These are phyloP conservation scores for Australoheros scitulus DNA, from an alignment of 2,113 vertebrate species.

Conservation along the genomic window DNA sequence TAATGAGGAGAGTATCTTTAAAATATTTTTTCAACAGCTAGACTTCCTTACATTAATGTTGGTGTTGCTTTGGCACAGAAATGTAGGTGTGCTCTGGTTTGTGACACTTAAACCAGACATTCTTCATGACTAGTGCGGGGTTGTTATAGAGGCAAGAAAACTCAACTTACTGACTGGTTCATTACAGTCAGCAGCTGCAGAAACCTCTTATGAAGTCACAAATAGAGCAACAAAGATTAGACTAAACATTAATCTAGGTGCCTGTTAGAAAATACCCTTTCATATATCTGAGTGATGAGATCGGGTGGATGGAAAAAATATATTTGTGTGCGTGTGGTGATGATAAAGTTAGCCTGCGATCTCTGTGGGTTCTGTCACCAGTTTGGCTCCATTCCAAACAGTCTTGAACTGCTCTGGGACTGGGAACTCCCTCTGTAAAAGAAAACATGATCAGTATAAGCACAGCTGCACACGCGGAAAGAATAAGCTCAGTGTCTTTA, in stretches of 20 bases:
- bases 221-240: neutral
- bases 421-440: slow-evolving; percentile 92
- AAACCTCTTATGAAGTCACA: slow-evolving; percentile 1
- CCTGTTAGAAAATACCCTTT: slow-evolving; percentile 10
- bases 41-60: slow-evolving; percentile 30
- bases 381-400: slow-evolving; percentile 91
- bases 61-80: slow-evolving; percentile 53
- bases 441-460: neutral
- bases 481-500: neutral
- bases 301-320: neutral
- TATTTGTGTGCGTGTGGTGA: neutral
- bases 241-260: neutral
- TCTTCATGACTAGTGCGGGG: neutral
- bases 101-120: neutral
- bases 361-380: slow-evolving; percentile 95
- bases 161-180: neutral
- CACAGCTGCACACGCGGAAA: neutral
- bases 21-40: neutral
- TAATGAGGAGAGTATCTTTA: neutral
- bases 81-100: neutral
- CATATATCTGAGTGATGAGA: neutral
- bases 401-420: slow-evolving; percentile 99
- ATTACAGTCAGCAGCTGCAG: slow-evolving; percentile 15
- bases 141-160: neutral
- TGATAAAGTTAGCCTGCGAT: slow-evolving; percentile 85